Evolutionary conservation across 2,888 invertebrate genomes (phyloP).

Genomic region (Creontiades dilutus): DNA sequence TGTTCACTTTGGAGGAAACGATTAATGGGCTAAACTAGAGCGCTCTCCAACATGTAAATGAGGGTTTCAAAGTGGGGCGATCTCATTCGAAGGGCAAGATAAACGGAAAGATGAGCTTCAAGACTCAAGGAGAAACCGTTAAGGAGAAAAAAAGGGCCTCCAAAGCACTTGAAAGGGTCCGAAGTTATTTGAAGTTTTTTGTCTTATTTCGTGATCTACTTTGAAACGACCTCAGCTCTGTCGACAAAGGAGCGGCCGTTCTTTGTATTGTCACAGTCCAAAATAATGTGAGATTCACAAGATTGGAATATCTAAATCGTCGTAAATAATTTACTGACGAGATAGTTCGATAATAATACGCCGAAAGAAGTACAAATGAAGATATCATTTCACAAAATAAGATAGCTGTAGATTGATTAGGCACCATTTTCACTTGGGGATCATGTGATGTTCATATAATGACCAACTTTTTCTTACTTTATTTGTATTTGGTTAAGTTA

Average conservation of each 20-base stretch:
- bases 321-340: too few species aligned
- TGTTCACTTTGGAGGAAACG: constrained; percentile 43
- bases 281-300: too few species aligned
- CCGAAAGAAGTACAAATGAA: too few species aligned
- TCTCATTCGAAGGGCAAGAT: constrained; percentile 36
- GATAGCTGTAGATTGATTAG: too few species aligned
- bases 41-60: constrained; percentile 69
- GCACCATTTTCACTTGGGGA: too few species aligned
- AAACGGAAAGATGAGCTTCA: constrained; percentile 62
- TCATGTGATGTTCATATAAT: too few species aligned
- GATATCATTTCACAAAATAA: too few species aligned
- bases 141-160: constrained; percentile 22
- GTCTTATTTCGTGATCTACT: constrained; percentile 44
- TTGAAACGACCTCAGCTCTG: background rate
- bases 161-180: constrained; percentile 41
- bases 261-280: background rate
- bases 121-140: constrained; percentile 38
- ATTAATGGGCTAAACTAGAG: constrained; percentile 69
- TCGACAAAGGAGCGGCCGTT: background rate
- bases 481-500: too few species aligned
- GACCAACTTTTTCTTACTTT: too few species aligned
- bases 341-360: too few species aligned
- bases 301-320: too few species aligned
- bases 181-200: constrained; percentile 30
- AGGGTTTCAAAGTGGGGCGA: constrained; percentile 54